These are phyloP conservation scores for Heliconius ethilla DNA, from an alignment of 2,888 invertebrate species.

Conservation along the genomic window DNA sequence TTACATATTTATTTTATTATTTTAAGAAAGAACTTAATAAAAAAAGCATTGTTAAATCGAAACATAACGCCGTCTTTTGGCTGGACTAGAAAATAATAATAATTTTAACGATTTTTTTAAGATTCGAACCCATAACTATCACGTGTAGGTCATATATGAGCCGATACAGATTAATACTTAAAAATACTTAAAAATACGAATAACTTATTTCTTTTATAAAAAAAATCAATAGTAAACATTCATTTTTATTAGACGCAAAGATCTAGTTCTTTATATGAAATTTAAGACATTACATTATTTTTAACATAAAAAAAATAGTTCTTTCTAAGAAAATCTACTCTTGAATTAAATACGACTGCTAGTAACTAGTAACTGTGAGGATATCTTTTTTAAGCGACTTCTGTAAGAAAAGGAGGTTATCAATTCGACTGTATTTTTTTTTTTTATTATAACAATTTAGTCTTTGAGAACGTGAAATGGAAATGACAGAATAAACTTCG, in stretches of 20 bases:
- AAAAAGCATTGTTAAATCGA: too few species aligned
- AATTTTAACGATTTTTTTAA: too few species aligned
- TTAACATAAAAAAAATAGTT: background rate
- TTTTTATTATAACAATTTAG: background rate
- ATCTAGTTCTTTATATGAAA: background rate
- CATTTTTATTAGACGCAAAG: background rate
- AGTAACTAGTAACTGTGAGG: background rate
- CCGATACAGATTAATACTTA: too few species aligned
- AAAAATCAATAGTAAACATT: background rate
- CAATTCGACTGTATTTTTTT: too few species aligned
- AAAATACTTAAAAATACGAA: too few species aligned
- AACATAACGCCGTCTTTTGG: too few species aligned
- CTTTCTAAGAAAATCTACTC: background rate
- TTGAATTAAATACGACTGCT: background rate
- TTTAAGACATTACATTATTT: background rate
- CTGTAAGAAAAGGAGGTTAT: too few species aligned
- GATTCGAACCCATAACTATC: too few species aligned
- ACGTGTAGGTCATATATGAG: too few species aligned
- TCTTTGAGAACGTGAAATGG: background rate
- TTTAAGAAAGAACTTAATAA: too few species aligned
- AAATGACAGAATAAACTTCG: background rate
- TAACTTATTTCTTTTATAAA: background rate
- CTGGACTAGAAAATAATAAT: too few species aligned
- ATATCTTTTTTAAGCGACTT: background rate
- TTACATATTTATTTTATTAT: too few species aligned